Evolutionary conservation across 2,113 vertebrate species (phyloP).

Genomic region (Ictalurus furcatus): DNA sequence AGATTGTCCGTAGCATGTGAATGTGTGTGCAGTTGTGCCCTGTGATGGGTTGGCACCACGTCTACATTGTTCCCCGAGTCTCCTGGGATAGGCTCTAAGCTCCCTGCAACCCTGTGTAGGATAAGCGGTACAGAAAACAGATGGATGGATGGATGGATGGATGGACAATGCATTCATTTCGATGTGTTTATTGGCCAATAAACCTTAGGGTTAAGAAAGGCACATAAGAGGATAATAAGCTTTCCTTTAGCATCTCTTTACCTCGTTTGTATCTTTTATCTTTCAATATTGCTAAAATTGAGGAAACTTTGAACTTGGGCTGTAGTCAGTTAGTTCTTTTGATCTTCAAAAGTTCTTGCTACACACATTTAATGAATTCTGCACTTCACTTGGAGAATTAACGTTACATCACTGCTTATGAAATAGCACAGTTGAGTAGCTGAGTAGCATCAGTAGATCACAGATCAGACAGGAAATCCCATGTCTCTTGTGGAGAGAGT

Average conservation of each 20-base stretch:
- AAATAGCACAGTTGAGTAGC: conserved; percentile 48
- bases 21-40: too few species aligned
- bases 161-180: too few species aligned
- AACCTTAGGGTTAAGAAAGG: background rate
- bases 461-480: conserved; percentile 63
- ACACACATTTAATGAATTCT: conserved; percentile 8
- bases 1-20: too few species aligned
- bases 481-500: conserved; percentile 50
- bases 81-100: too few species aligned
- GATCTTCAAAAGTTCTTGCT: conserved; percentile 36
- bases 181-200: background rate
- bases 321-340: conserved; percentile 30
- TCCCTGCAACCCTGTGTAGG: too few species aligned
- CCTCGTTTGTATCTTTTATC: background rate
- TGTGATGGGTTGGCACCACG: too few species aligned
- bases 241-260: background rate
- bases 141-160: too few species aligned
- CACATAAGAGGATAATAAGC: background rate
- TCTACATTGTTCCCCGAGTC: too few species aligned
- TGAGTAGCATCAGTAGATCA: conserved; percentile 58
- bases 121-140: too few species aligned
- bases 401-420: conserved; percentile 17
- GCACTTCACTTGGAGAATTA: conserved; percentile 20
- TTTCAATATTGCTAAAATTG: background rate
- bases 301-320: conserved; percentile 1